These are phyloP conservation scores for Cephus rjabovi DNA, from an alignment of 2,888 invertebrate species.

Conservation along the genomic window DNA sequence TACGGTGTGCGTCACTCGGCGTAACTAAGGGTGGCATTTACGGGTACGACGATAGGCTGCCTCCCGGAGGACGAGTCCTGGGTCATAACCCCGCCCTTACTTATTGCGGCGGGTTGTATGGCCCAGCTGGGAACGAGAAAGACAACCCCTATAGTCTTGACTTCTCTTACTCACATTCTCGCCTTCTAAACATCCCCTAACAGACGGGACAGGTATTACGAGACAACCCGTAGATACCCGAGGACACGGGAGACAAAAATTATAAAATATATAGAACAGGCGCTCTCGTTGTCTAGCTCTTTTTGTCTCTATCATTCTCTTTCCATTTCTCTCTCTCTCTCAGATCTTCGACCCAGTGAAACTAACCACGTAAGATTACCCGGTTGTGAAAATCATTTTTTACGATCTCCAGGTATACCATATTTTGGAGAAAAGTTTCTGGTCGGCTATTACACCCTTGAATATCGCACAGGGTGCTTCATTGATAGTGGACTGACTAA, in stretches of 20 bases:
- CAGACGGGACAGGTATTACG: background rate
- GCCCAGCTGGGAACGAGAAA: conserved; percentile 9
- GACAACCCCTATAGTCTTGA: background rate
- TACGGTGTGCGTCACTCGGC: conserved; percentile 25
- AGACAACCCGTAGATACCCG: background rate
- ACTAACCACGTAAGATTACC: too few species aligned
- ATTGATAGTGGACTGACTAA: background rate
- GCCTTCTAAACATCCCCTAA: conserved; percentile 18
- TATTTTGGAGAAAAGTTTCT: too few species aligned
- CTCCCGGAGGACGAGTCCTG: conserved; percentile 25
- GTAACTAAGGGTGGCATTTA: conserved; percentile 41
- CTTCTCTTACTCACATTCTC: conserved; percentile 25
- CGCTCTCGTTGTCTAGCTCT: background rate
- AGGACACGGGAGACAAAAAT: background rate
- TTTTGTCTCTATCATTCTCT: background rate
- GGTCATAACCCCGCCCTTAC: conserved; percentile 27
- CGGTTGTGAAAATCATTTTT: too few species aligned
- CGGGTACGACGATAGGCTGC: conserved; percentile 28
- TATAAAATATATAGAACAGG: background rate
- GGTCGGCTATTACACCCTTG: too few species aligned
- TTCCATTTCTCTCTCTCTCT: too few species aligned
- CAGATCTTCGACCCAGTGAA: too few species aligned
- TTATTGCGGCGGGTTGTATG: conserved; percentile 20
- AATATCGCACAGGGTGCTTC: too few species aligned
- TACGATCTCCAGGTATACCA: too few species aligned